A percentile compares a stretch with the other conserved stretches of the same genome.
Conservation (phyloP, 2,113 vertebrate species). For the Hipposideros armiger region DNA sequence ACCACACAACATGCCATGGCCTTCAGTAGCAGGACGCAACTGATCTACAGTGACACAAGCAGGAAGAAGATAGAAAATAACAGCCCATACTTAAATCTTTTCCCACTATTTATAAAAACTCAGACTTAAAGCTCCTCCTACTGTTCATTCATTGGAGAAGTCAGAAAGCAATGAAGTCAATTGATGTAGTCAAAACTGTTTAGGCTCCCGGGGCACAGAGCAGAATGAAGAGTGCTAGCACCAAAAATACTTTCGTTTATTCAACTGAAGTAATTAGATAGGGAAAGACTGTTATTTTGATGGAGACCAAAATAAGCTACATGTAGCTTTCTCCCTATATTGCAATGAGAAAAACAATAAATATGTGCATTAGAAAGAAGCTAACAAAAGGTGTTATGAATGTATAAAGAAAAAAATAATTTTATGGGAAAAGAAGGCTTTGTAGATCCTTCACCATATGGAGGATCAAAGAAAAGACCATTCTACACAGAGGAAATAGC, state of each 20-base stretch:
- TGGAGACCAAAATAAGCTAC: neutral
- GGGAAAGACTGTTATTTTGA: neutral
- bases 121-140: neutral
- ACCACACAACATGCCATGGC: neutral
- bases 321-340: neutral
- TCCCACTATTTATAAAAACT: neutral
- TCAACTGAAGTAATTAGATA: neutral
- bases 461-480: neutral
- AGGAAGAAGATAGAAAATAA: neutral
- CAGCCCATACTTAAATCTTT: neutral
- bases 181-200: constrained; percentile 10
- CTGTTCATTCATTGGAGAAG: neutral
- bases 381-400: neutral
- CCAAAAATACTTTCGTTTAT: neutral
- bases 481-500: neutral
- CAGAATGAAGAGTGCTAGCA: neutral
- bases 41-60: neutral
- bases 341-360: neutral
- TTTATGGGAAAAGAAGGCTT: neutral
- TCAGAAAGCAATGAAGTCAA: neutral
- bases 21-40: neutral
- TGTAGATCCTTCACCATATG: neutral
- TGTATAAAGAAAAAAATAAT: neutral
- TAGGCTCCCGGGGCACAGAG: neutral
- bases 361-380: neutral